Percentiles rank a stretch among this genome's conserved stretches.
These are phyloP conservation scores for Papilio demoleus DNA, from an alignment of 2,888 invertebrate species.

Conservation along the genomic window DNA sequence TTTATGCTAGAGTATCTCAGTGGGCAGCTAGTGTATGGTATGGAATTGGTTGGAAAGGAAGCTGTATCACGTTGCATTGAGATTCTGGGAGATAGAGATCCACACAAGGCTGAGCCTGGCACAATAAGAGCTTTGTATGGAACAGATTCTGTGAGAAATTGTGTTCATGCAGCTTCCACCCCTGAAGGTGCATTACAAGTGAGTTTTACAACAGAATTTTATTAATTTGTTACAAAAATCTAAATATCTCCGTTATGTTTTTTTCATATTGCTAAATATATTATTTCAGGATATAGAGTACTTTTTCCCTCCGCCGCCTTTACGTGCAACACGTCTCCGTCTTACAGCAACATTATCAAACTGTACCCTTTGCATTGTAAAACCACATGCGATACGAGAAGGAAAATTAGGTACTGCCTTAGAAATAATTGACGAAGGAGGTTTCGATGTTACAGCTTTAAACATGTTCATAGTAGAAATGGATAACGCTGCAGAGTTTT, in stretches of 20 bases:
- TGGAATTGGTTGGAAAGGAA: constrained; percentile 89
- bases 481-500: constrained; percentile 94
- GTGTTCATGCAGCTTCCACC: constrained; percentile 86
- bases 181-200: constrained; percentile 81
- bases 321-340: constrained; percentile 65
- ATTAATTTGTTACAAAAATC: too few relatives aligned
- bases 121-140: constrained; percentile 88
- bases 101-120: constrained; percentile 83
- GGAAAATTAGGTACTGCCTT: constrained; percentile 88
- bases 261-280: too few relatives aligned
- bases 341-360: constrained; percentile 85
- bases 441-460: constrained; percentile 91
- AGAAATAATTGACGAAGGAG: constrained; percentile 88
- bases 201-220: background rate
- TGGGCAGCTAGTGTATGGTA: constrained; percentile 87
- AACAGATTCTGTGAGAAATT: constrained; percentile 86
- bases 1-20: constrained; percentile 85
- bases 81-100: constrained; percentile 85
- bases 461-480: constrained; percentile 91
- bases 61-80: constrained; percentile 84
- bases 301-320: constrained; percentile 83
- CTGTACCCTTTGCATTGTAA: constrained; percentile 92
- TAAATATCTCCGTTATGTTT: too few relatives aligned
- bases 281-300: constrained; percentile 85
- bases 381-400: constrained; percentile 94